Evolutionary conservation across 2,797 vertebrate genomes (phyloP), one percentile per base, ranked within the genome.

Genomic region (Hylomyscus alleni): DNA sequence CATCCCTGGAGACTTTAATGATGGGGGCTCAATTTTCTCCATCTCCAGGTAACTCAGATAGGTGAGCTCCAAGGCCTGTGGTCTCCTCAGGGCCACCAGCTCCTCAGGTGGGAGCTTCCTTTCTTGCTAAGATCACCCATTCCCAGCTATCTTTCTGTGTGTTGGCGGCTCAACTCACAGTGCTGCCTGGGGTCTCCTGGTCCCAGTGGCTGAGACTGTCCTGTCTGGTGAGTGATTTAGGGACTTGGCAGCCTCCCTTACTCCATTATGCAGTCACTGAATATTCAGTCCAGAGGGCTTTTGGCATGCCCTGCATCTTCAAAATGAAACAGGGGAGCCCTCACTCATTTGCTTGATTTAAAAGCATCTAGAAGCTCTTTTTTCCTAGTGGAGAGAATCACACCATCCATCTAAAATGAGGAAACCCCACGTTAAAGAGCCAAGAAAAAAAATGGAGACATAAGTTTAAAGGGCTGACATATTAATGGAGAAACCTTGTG

Each of bases 301-400:
- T 90, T 97, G 97, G 97, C 97, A 93, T 4, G 1, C 85, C 56
- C 37, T 26, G 17, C 60, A 3, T 93, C 76, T 95, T 96, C 94
- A 78, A 89, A 95, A 84, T 95, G 80, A 91, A 93, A 92, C 58
- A 80, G 12, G 67, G 47, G 67, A 54, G 83, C 95, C 96, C 80
- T 88, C 50, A 60, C 83, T 97, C 93, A 37, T 95, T 93, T 97
- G 97, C 96, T 91, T 97, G 95, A 98, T 97, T 97, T 93, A 91
- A 96, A 96, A 96, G 96, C 95, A 92, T 95, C 95, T 24, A 83
- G 73, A 86, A 82, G 81, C 84, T 96, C 96, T 96, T 90, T 75
- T 96, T 95, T 5, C 84, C 69, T 13, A 62, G 6, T 31, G 22
- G 62, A 54, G 8, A 6, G 6, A 34, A 73, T 56, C 69, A 87